Evolutionary conservation across 2,797 vertebrate species (phyloP).

Genomic region (Sarcophilus harrisii): DNA sequence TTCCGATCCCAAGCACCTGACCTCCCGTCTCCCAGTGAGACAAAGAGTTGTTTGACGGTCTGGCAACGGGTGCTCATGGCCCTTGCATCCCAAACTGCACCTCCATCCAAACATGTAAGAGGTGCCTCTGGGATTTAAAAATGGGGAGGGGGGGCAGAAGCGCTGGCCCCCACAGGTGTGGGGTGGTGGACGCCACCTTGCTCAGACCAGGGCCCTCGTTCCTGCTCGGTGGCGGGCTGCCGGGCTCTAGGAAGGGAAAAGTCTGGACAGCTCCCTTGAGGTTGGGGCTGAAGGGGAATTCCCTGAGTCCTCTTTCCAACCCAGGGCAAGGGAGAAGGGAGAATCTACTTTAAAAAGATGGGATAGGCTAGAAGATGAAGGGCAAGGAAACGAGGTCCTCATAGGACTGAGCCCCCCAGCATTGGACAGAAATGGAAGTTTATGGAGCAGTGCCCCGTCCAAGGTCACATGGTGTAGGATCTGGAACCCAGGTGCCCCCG

Average conservation of each 20-base stretch:
- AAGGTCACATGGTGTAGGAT: neutral
- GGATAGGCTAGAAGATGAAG: neutral
- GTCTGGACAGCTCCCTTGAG: slow-evolving; percentile 41
- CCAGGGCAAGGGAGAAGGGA: neutral
- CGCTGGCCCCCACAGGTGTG: neutral
- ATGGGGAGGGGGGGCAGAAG: neutral
- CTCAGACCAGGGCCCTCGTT: neutral
- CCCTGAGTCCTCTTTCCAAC: neutral
- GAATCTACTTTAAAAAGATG: neutral
- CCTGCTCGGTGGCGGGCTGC: neutral
- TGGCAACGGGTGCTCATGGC: no score
- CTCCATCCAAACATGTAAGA: neutral
- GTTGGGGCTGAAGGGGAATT: slow-evolving; percentile 20
- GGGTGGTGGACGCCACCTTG: neutral
- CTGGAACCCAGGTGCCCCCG: slow-evolving; percentile 29
- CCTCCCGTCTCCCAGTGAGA: neutral
- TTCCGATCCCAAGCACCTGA: neutral
- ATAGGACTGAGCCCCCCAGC: neutral
- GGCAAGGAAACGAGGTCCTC: neutral
- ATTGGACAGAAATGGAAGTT: neutral
- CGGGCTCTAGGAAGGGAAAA: neutral
- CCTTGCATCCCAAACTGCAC: neutral
- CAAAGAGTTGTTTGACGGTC: neutral
- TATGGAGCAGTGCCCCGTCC: neutral
- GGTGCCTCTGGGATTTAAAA: neutral